Evolutionary conservation across 2,797 vertebrate genomes (phyloP).

Genomic region (Hemibagrus guttatus): DNA sequence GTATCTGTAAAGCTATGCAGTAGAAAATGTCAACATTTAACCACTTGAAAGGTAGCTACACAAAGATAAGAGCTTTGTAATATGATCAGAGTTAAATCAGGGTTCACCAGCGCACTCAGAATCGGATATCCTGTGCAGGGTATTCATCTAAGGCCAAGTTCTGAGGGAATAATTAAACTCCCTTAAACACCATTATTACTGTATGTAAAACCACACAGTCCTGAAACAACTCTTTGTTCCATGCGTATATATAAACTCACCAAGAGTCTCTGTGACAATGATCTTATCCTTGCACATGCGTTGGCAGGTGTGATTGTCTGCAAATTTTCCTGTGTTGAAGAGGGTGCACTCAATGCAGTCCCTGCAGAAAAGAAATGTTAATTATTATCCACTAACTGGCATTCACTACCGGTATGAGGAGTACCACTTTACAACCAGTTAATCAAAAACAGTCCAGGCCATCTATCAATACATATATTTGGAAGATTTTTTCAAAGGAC

Average conservation of each 20-base stretch:
- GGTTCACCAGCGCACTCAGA: neutral
- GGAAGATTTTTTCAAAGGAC: neutral
- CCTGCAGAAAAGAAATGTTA: conserved; percentile 67
- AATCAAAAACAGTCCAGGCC: neutral
- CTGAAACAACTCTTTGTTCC: neutral
- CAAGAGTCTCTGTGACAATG: conserved; percentile 83
- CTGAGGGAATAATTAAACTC: neutral
- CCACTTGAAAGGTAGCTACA: neutral
- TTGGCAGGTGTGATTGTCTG: conserved; percentile 94
- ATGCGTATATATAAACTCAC: conserved; percentile 72
- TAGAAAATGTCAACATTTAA: neutral
- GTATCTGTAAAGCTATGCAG: neutral
- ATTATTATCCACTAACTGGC: neutral
- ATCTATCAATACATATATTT: neutral
- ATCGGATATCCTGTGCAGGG: neutral
- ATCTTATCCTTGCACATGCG: conserved; percentile 83
- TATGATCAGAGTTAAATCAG: neutral
- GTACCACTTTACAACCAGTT: neutral
- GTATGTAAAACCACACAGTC: neutral
- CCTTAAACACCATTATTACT: conserved; percentile 1
- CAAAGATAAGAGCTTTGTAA: neutral
- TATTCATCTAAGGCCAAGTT: neutral
- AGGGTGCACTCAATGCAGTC: conserved; percentile 94
- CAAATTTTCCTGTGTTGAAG: conserved; percentile 83
- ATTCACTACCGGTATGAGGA: neutral